These are phyloP conservation scores for Lepisosteus osseus DNA, from an alignment of 2,113 vertebrate genomes.

Conservation along the genomic window DNA sequence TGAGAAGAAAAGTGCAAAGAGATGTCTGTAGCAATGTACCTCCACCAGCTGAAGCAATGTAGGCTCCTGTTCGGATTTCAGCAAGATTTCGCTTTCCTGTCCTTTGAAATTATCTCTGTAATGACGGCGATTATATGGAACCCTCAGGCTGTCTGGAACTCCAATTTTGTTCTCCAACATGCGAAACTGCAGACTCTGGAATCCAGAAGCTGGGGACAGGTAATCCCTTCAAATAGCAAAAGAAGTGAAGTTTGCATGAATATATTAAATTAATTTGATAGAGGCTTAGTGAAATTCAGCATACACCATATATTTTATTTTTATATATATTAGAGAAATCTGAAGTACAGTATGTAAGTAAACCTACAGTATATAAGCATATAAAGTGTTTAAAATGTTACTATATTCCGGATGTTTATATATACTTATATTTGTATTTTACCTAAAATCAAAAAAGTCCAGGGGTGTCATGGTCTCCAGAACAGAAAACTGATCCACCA, in stretches of 20 bases:
- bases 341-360: no score
- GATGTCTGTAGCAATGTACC: conserved; percentile 51
- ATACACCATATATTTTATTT: no score
- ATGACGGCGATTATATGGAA: conserved; percentile 87
- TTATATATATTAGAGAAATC: no score
- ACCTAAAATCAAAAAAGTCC: conserved; percentile 97
- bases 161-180: conserved; percentile 93
- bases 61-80: conserved; percentile 78
- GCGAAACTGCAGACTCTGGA: conserved; percentile 93
- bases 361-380: no score
- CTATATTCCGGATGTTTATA: no score
- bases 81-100: conserved; percentile 73
- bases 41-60: conserved; percentile 85
- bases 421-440: conserved; percentile 1
- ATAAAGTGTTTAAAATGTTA: no score
- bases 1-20: no score
- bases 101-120: conserved; percentile 89
- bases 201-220: conserved; percentile 85
- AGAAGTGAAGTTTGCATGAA: no score
- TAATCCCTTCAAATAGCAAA: conserved; percentile 70
- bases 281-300: no score
- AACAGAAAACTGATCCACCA: conserved; percentile 88
- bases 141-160: conserved; percentile 81
- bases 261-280: no score
- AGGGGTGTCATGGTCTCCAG: conserved; percentile 94